Evolutionary conservation across 2,888 invertebrate genomes (phyloP), one percentile per base, ranked within the genome.

Genomic region (Junonia oenone): DNA sequence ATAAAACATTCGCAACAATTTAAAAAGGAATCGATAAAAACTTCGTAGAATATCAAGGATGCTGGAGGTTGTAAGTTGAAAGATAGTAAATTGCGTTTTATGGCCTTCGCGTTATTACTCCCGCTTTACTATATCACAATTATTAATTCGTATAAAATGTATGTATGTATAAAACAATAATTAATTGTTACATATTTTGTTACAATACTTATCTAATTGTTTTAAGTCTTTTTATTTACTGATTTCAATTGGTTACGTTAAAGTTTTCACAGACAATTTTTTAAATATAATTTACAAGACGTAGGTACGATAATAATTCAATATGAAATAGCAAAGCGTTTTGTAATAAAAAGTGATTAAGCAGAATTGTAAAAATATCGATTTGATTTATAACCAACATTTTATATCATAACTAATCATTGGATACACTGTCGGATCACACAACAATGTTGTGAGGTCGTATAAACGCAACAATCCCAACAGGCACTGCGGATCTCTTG

Each of bases 1-100:
- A 87, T 85, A 87, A 89, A 88, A 86, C 77, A 86, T 84, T 87
- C 67, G 89, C 88, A 87, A 87, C 87, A 86, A 81, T 84, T 85
- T 88, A 86, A 87, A 85, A 81, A 76, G 68, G 78, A 78, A 82
- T 80, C 86, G 81, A 84, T 84, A 87, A 84, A 80, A 81, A 76
- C 75, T 71, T 76, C 77, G 80, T 80, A 81, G 73, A 81, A 75
- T 81, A 83, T 83, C 81, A 79, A 81, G 72, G 75, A 73, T 59
- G 70, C 73, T 74, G 77, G 75, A 78, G 78, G 84, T 83, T 83
- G 83, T 85, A 83, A 86, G 85, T 79, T 83, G 75, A 75, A 74
- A 77, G 78, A 85, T 83, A 84, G 84, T 86, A 83, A 87, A 87
- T 80, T 83, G 77, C 74, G 59, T 80, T 87, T 87, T 86, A 87